Percentiles rank a stretch among this genome's conserved stretches.
Evolutionary conservation across 2,888 invertebrate genomes (phyloP).

Genomic region (Girardia tigrina): DNA sequence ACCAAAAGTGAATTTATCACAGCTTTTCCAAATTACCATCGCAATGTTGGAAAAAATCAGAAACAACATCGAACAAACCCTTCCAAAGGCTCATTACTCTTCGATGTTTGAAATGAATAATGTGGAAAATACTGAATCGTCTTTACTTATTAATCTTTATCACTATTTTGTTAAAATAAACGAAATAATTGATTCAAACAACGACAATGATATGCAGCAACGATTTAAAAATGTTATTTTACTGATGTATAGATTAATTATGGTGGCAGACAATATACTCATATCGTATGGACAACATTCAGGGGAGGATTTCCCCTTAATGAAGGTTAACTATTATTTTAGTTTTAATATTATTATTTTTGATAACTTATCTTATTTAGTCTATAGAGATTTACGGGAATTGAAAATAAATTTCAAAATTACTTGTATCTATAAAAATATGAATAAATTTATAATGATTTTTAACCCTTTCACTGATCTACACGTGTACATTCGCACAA

Average conservation of each 20-base stretch:
- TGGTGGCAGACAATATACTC: neutral
- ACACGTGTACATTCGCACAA: too few relatives aligned
- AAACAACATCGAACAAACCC: neutral
- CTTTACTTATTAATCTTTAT: neutral
- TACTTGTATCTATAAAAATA: too few relatives aligned
- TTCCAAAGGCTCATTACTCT: neutral
- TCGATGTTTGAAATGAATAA: constrained; percentile 7
- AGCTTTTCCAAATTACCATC: neutral
- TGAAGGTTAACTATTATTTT: too few relatives aligned
- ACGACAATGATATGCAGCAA: neutral
- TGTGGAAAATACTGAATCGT: neutral
- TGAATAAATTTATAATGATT: too few relatives aligned
- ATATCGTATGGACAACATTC: neutral
- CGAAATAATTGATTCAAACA: neutral
- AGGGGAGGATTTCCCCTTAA: neutral
- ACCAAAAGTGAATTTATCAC: constrained; percentile 16
- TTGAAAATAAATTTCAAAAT: too few relatives aligned
- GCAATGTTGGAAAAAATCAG: neutral
- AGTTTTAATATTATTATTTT: too few relatives aligned
- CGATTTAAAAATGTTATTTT: neutral
- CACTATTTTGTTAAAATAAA: constrained; percentile 8
- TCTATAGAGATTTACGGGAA: too few relatives aligned
- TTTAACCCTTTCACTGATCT: too few relatives aligned
- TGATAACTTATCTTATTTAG: too few relatives aligned
- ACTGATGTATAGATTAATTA: neutral